Conservation (phyloP, 2,113 vertebrate genomes). For the Oreochromis spilurus region DNA sequence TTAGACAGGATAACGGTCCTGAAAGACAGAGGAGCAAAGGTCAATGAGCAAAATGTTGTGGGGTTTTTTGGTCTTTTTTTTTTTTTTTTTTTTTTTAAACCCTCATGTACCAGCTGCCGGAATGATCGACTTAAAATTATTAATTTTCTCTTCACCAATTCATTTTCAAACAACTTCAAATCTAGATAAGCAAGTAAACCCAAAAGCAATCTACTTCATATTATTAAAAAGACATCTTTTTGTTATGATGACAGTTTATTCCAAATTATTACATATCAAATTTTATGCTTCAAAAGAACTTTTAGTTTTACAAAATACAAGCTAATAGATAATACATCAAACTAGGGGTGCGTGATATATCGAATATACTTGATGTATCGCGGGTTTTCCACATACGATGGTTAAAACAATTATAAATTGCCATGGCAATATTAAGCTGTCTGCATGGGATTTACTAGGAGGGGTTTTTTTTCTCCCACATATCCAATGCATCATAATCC, state of each 20-base stretch:
- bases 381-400: not conserved
- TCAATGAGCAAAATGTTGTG: not conserved
- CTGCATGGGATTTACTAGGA: not conserved
- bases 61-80: not conserved
- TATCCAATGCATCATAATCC: not conserved
- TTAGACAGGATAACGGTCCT: constrained; percentile 77
- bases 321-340: not conserved
- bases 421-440: not conserved
- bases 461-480: not conserved
- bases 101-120: not conserved
- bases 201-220: not conserved
- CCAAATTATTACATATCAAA: not conserved
- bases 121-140: not conserved
- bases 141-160: not conserved
- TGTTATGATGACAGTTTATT: not conserved
- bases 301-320: not conserved
- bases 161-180: not conserved
- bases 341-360: not conserved
- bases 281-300: not conserved
- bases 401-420: not conserved
- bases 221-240: not conserved
- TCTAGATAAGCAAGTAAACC: not conserved
- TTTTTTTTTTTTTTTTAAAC: not conserved
- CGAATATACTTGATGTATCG: not conserved
- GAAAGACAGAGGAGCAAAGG: not conserved